Percentiles rank a stretch among this genome's conserved stretches.
Conservation (phyloP, 2,113 vertebrate genomes). For the Mus spicilegus region DNA sequence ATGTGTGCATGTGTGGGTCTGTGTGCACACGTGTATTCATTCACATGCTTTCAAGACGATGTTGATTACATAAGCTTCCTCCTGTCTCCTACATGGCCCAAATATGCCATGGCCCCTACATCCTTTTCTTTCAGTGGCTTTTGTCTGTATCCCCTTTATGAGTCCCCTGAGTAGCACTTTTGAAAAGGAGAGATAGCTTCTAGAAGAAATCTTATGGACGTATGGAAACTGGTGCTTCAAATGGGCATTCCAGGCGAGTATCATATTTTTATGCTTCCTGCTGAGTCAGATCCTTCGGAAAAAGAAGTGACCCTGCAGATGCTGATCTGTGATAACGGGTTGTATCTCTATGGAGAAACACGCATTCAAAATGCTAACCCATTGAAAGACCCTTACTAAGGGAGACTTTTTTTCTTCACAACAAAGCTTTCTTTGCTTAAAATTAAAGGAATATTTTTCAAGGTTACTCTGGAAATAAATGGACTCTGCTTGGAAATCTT, state of each 20-base stretch:
- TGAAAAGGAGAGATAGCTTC: conserved; percentile 37
- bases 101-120: background rate
- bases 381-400: conserved; percentile 47
- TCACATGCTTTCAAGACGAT: conserved; percentile 13
- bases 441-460: conserved; percentile 50
- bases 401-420: background rate
- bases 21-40: background rate
- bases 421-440: background rate
- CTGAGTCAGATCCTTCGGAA: conserved; percentile 29
- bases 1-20: background rate
- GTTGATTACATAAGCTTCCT: background rate
- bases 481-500: conserved; percentile 63
- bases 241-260: conserved; percentile 47
- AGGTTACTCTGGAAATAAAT: conserved; percentile 28
- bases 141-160: conserved; percentile 30
- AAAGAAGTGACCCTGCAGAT: background rate
- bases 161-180: conserved; percentile 17
- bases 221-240: background rate
- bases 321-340: background rate
- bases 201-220: conserved; percentile 25
- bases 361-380: conserved; percentile 36
- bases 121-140: background rate
- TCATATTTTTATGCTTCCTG: background rate
- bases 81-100: background rate
- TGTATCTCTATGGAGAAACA: background rate